A percentile compares a stretch with the other conserved stretches of the same genome.
These are phyloP conservation scores for Byasa hedistus DNA, from an alignment of 2,888 invertebrate species.

Conservation along the genomic window DNA sequence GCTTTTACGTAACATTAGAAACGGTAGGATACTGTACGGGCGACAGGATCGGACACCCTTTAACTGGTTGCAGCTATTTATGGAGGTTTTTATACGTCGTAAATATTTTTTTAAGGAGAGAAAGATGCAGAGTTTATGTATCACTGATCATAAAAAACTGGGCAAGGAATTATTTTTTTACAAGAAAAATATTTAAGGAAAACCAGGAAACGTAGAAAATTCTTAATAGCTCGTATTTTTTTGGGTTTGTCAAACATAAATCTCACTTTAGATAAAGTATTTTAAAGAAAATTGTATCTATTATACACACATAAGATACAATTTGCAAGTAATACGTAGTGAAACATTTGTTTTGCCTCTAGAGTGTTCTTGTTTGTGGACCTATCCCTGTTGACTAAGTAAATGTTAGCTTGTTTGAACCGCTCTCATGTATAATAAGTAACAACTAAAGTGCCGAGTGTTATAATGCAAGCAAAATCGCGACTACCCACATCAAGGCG, in stretches of 20 bases:
- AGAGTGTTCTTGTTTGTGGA: constrained; percentile 13
- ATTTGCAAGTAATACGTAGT: constrained; percentile 9
- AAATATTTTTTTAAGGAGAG: constrained; percentile 12
- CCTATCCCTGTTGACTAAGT: constrained; percentile 16
- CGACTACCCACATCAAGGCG: constrained; percentile 19
- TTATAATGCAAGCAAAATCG: constrained; percentile 24
- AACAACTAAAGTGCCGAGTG: constrained; percentile 24
- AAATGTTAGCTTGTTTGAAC: constrained; percentile 25
- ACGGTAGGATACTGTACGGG: constrained; percentile 42
- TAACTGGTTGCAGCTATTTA: constrained; percentile 21
- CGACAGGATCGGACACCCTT: constrained; percentile 37
- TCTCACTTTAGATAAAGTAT: neutral
- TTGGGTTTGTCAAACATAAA: no score
- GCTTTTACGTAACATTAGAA: constrained; percentile 60
- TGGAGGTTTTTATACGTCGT: constrained; percentile 18
- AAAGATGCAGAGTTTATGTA: constrained; percentile 4
- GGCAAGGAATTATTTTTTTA: neutral
- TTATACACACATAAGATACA: constrained; percentile 2
- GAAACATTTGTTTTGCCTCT: constrained; percentile 14
- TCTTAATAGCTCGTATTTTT: no score
- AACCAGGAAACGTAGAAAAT: no score
- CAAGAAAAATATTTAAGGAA: neutral
- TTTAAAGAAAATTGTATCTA: neutral
- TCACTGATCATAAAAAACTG: constrained; percentile 1
- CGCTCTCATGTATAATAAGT: constrained; percentile 16